Evolutionary conservation across 1,140 invertebrate genomes (phyloP), one percentile per base, ranked within the genome.

Genomic region (Aphelinus atriplicis): DNA sequence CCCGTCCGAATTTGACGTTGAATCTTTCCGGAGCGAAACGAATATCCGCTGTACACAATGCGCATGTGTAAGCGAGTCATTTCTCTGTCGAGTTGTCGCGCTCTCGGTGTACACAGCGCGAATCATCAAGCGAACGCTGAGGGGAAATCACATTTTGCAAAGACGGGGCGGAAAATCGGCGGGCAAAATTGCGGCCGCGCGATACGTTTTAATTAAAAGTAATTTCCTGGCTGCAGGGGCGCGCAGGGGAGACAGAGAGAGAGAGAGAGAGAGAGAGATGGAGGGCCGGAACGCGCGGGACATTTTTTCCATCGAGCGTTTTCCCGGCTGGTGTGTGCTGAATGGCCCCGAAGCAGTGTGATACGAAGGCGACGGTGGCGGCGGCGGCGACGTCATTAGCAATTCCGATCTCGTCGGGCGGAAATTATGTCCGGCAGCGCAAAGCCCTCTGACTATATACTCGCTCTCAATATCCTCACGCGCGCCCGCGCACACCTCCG

Each of bases 361-460:
- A 87, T 85, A 85, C 82, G 81, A 83, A 86, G 84, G 82, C 82
- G n/a, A n/a, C n/a, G n/a, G n/a, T n/a, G n/a, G n/a, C n/a, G n/a
- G n/a, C n/a, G 84, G 85, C 83, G 84, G 84, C 86, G 85, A 86
- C 86, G 85, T 88, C 86, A 88, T 88, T 88, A 88, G 87, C 85
- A 87, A 88, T 88, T 88, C 87, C 85, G 86, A 88, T 88, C 87
- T 87, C 86, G 87, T 87, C 86, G 86, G 84, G 86, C 87, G 87
- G 87, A 88, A 88, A 88, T 88, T 88, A 88, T 88, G 87, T 88
- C 87, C 87, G 87, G 83, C 83, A 81, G n/a, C n/a, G n/a, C n/a
- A n/a, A n/a, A n/a, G n/a, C n/a, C n/a, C n/a, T n/a, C n/a, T n/a
- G n/a, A n/a, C n/a, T n/a, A n/a, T n/a, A n/a, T n/a, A 47, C 82